These are phyloP conservation scores for Fopius arisanus DNA, from an alignment of 1,140 invertebrate genomes.

Conservation along the genomic window DNA sequence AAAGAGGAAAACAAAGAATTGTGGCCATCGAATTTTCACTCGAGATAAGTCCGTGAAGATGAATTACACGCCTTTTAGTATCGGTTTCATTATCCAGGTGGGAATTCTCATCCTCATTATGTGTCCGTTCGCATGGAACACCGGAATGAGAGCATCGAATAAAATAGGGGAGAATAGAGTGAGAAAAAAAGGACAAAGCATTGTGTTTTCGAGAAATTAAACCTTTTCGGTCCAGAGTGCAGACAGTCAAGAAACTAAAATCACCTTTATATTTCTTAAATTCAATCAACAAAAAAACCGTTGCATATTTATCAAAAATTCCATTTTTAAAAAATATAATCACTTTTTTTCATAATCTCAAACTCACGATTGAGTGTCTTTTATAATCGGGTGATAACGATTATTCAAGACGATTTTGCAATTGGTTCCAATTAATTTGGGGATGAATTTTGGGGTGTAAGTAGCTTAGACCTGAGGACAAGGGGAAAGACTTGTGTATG, in stretches of 20 bases:
- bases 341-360: too few species aligned
- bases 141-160: background rate
- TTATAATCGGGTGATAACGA: too few species aligned
- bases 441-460: too few species aligned
- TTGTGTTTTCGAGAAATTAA: background rate
- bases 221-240: too few species aligned
- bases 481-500: background rate
- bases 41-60: background rate
- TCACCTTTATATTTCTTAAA: too few species aligned
- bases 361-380: too few species aligned
- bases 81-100: background rate
- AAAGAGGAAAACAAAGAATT: background rate
- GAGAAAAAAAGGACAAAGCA: background rate
- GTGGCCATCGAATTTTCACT: constrained; percentile 8
- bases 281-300: too few species aligned
- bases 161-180: background rate
- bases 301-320: too few species aligned
- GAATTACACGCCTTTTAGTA: background rate
- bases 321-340: too few species aligned
- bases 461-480: background rate
- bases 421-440: too few species aligned
- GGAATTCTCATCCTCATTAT: background rate
- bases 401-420: too few species aligned
- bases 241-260: too few species aligned
- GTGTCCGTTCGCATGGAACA: background rate